These are phyloP conservation scores for Menura novaehollandiae DNA, from an alignment of 2,113 vertebrate genomes.

Conservation along the genomic window DNA sequence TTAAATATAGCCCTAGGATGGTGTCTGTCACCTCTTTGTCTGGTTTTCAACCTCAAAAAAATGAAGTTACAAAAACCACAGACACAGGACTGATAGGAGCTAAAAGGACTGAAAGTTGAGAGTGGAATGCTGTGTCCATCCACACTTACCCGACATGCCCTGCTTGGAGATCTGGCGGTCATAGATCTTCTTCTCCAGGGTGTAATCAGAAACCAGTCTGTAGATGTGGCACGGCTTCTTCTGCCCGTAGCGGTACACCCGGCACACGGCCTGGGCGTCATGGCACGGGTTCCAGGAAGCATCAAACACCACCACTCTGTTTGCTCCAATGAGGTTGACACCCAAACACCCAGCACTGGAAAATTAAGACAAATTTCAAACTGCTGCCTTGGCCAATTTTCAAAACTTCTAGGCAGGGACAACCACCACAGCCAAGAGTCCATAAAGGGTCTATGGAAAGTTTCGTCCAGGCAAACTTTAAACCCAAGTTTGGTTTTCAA, in stretches of 20 bases:
- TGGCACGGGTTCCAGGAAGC: constrained; percentile 99
- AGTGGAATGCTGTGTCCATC: neutral
- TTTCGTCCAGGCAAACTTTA: neutral
- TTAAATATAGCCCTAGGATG: neutral
- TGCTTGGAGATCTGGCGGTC: constrained; percentile 98
- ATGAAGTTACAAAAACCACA: neutral
- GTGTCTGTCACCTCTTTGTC: neutral
- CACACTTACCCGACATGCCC: constrained; percentile 92
- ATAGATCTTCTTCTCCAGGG: constrained; percentile 98
- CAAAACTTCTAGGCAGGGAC: neutral
- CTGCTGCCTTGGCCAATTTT: neutral
- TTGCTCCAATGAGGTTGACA: constrained; percentile 96
- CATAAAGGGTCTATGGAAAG: neutral
- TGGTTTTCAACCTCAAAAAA: neutral
- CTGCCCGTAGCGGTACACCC: constrained; percentile 97
- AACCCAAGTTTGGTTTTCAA: neutral
- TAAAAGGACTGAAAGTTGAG: neutral
- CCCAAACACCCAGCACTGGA: constrained; percentile 94
- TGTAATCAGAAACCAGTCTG: constrained; percentile 95
- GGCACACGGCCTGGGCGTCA: constrained; percentile 94
- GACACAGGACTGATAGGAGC: neutral
- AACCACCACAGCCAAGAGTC: neutral
- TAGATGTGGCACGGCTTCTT: constrained; percentile 95
- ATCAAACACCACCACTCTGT: constrained; percentile 95
- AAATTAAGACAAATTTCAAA: constrained; percentile 33